Evolutionary conservation across 2,888 invertebrate species (phyloP), one percentile per base, ranked within the genome.

Genomic region (Agrotis segetum): DNA sequence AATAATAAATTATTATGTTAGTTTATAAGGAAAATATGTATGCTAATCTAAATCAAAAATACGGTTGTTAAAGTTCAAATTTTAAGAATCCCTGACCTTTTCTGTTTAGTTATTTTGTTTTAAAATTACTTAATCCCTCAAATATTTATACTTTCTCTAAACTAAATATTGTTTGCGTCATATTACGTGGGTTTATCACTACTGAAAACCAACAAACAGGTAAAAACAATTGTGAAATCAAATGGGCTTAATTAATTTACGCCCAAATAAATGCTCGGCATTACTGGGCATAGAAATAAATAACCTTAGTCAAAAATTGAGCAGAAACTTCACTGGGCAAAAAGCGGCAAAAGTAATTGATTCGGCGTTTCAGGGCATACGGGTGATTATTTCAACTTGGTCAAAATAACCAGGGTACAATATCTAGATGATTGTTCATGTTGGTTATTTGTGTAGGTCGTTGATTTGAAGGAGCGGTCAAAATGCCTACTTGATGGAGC

Each of bases 381-480:
- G 0, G 6, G 34, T 7, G 7, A 34, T 34, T 34, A 34, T 34
- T 29, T 34, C 6, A 34, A 34, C 7, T 4, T 7, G 34, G 0
- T 7, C 7, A 34, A 7, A 34, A 34, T 34, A 6, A 7, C 7
- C 34, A 7, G 40, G 40, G 40, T 2, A 40, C 40, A 40, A 63
- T 67, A 62, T 61, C 21, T 17, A 49, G 53, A 58, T 74, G 67
- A 82, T 72, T 67, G 65, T 68, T 49, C 46, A 67, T 47, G 53
- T 62, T 49, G 53, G 49, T 61, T 52, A 72, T 74, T 82, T 65
- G 60, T 60, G 56, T 50, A 72, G 71, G 59, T 49, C 21, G 49
- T 55, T 7, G 50, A 56, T 49, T 13, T 40, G 44, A 68, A 64
- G 83, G 76, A 67, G 78, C 56, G 73, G 78, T 80, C 59, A 50